Evolutionary conservation across 2,113 vertebrate species (phyloP), one percentile per base, ranked within the genome.

Genomic region (Columbina picui): DNA sequence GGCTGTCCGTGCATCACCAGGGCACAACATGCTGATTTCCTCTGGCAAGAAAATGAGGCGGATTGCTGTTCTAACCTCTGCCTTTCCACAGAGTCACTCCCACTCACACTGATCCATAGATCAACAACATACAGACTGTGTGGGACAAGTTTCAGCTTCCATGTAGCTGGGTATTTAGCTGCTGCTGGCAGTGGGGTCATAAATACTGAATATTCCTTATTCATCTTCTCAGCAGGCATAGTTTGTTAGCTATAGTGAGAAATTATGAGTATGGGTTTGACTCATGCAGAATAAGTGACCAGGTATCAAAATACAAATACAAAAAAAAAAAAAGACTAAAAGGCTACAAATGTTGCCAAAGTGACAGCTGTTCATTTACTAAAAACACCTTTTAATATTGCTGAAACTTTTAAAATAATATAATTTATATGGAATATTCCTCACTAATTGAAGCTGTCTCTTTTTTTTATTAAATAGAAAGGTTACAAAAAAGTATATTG

Each of bases 371-470:
- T 91, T 98, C 97, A 96, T 96, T 98, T 97, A 94, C 96, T 98
- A 96, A 97, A 98, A 97, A 96, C 97, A 96, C 87, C 96, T 97
- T 97, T 96, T 97, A 98, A 96, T 94, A 93, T 96, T 98, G 95
- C 90, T 81, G 25, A 90, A 96, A 94, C 96, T 98, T 98, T 97
- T 95, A 97, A 97, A 98, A 98, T 97, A 97, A 98, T 98, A 93
- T 97, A 93, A 97, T 98, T 98, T 98, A 93, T 97, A 92, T 68
- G 80, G 96, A 97, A 97, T 96, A 97, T 97, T 98, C 95, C 89
- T 94, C 90, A 95, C 97, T 98, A 98, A 98, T 98, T 98, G 98
- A 97, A 98, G 96, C 97, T 98, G 97, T 98, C 97, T 98, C 93
- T 32, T 97, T 97, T 45, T 98, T 97, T 98, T 98, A 98, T 98